Base-by-base conservation (phyloP, 1,140 invertebrate genomes). In the Tetragnatha versicolor region DNA sequence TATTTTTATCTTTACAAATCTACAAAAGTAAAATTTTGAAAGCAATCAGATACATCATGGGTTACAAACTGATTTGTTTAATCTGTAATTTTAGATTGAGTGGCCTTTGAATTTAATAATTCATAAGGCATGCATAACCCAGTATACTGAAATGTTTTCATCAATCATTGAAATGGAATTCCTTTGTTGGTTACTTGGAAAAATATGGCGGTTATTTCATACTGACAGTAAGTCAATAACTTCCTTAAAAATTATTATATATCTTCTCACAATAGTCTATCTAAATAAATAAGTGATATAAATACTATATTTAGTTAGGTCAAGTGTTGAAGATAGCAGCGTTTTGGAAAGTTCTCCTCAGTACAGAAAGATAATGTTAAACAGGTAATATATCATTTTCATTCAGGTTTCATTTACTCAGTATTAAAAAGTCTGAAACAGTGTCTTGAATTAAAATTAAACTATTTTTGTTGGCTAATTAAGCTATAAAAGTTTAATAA, bases 51-150 rank as follows among this genome's bases (percentile, higher is more conserved):
- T n/a, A n/a, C n/a, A n/a, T n/a, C n/a, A n/a, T n/a, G n/a, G n/a
- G n/a, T n/a, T n/a, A n/a, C n/a, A n/a, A n/a, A n/a, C n/a, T n/a
- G n/a, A n/a, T n/a, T n/a, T n/a, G n/a, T n/a, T n/a, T n/a, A n/a
- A n/a, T n/a, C n/a, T n/a, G n/a, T n/a, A n/a, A n/a, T 39, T 63
- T 31, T 22, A 77, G 73, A 47, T 77, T 37, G 31, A 39, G n/a
- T 77, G 73, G 73, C 73, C 73, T 20, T 29, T 77, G 10, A 77
- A 77, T 31, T 53, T 66, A 7, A 77, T 77, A 20, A n/a, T 77
- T 39, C 73, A 65, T 31, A 58, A 55, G 42, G 60, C 42, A 9
- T 65, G 73, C 37, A 65, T 77, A 10, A 17, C 29, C 3, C 73
- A 77, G 14, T 77, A 77, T 25, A 39, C 29, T 17, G 39, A 53